Evolutionary conservation across 2,797 vertebrate species (phyloP), one percentile per base, ranked within the genome.

Genomic region (Labroides dimidiatus): DNA sequence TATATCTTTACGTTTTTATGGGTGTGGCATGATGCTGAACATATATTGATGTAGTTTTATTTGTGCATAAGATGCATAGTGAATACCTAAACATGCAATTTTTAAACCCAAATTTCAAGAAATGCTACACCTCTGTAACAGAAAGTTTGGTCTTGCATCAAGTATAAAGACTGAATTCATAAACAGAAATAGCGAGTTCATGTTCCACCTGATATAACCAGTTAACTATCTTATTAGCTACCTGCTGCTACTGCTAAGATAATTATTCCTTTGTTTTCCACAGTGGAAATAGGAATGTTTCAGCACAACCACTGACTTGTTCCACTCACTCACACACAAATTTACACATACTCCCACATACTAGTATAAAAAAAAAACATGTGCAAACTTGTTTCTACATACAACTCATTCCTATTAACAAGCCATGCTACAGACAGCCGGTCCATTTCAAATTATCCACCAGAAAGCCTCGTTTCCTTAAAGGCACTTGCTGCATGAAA

Each of bases 381-480:
- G 88, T 91, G 87, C 89, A 89, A 92, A 88, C 82, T 77, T 64
- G 61, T 78, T 72, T 75, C 60, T 52, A 69, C 77, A 77, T 45
- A 68, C 48, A 66, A 44, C 47, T 82, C 55, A 72, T 64, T 80
- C 69, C 65, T 41, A 51, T 37, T 52, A 65, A 72, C 50, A 72
- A 50, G 36, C 52, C 58, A 64, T 27, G 50, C 54, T 36, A 75
- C 65, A 78, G 57, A 75, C 58, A 59, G 64, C 80, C 7, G n/a
- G 44, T 56, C 57, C 50, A 20, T 59, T 64, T 45, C 60, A 39
- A 64, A 61, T 59, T 9, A 54, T 20, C 56, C 69, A 66, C 67
- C 65, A 49, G 49, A 75, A 81, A 45, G 63, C 64, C 58, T 80
- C 58, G 44, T 50, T 69, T 79, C 44, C 66, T 62, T 59, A 56